Evolutionary conservation across 2,888 invertebrate genomes (phyloP).

Genomic region (Microctonus hyperodae): DNA sequence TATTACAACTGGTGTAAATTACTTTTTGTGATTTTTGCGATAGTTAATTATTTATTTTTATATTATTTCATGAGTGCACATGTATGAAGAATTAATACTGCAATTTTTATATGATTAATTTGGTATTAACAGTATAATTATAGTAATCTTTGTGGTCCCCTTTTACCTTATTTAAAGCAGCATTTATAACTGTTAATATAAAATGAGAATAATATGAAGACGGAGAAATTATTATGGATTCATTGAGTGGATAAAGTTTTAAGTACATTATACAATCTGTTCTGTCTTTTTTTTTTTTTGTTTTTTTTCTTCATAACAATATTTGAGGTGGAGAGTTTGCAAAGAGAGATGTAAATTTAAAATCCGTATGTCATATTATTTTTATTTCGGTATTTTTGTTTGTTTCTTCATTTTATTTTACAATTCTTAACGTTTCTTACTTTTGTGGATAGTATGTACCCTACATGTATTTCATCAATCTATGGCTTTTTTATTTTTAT

Average conservation of each 20-base stretch:
- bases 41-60: too few relatives aligned
- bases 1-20: too few relatives aligned
- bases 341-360: too few relatives aligned
- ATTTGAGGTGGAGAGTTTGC: too few relatives aligned
- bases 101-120: not conserved
- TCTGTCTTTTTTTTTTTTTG: too few relatives aligned
- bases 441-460: not conserved
- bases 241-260: not conserved
- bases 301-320: too few relatives aligned
- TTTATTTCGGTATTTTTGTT: too few relatives aligned
- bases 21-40: too few relatives aligned
- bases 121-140: not conserved
- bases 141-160: not conserved
- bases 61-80: not conserved
- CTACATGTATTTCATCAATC: not conserved
- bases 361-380: too few relatives aligned
- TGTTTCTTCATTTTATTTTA: not conserved
- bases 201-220: not conserved
- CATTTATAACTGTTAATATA: not conserved
- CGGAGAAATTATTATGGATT: not conserved
- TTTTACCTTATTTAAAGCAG: not conserved
- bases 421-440: not conserved
- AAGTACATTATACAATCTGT: too few relatives aligned
- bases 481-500: slow-evolving; percentile 5
- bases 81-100: not conserved